Evolutionary conservation across 92 coral and sea anemone genomes (phyloP), one percentile per base, ranked within the genome.

Genomic region (Epizoanthus stellaris): DNA sequence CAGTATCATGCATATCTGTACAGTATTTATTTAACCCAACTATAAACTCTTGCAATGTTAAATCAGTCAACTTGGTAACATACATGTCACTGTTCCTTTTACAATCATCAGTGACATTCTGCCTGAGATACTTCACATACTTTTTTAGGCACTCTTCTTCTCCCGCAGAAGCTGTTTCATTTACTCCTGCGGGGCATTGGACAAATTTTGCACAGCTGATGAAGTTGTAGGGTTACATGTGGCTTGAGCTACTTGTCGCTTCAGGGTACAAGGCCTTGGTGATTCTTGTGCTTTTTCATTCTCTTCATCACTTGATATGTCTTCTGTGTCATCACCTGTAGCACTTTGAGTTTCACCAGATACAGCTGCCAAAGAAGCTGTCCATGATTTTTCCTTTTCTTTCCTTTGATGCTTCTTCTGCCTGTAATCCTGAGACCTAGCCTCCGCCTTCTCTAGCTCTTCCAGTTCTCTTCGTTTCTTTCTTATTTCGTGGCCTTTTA

Each of bases 1-100:
- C 65, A 69, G 49, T 40, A 53, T 21, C 73, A 47, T 73, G 67
- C 4, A 45, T 11, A 59, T 73, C 54, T 23, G 42, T 5, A 72
- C 87, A 84, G 21, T 84, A 68, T 59, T 38, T 72, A 43, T 54
- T 73, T 6, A 84, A 67, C 25, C 80, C 81, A 73, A 47, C 68
- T 40, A 20, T 56, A 65, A 56, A 84, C 30, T 73, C 80, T 57
- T 67, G 70, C 6, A 84, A 73, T 56, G 59, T 73, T 80, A 84
- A 52, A 70, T 84, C 87, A 13, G 73, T 84, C 42, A 72, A 71
- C 52, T 57, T 38, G 65, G 80, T 72, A 36, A 84, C 81, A 84
- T 52, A 72, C 17, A 57, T 60, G 67, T 84, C 87, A 36, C 16
- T n/a, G 42, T 73, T 45, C 30, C 59, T 40, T 52, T 82, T 82